Evolutionary conservation across 2,797 vertebrate species (phyloP), one percentile per base, ranked within the genome.

Genomic region (Lophotriccus pileatus): DNA sequence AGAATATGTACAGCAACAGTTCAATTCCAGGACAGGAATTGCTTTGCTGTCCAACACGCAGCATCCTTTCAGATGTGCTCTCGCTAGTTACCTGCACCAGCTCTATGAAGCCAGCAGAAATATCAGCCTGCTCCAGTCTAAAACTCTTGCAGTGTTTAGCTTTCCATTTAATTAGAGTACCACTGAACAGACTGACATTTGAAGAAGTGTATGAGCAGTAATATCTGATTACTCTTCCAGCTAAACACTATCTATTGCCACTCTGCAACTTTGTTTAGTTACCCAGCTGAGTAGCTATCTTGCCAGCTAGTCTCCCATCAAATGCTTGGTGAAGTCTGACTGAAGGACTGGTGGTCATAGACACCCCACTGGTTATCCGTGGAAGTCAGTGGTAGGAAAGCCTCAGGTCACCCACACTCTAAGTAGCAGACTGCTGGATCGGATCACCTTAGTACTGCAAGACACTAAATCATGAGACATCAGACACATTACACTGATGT

Each of bases 41-140:
- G 17, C 24, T 32, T 88, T 89, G 12, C 16, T 83, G 21, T 64
- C 43, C 46, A 6, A 1, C 2, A 0, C 1, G 1, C 20, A 72
- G 9, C 32, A 50, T 28, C 46, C 36, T 62, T 91, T 84, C 53
- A 55, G 25, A 34, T 14, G 23, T 47, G 14, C 13, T 34, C 34
- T 76, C 12, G 1, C 7, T 32, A 23, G 28, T 27, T 47, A 36
- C 43, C 46, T 78, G 12, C 25, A 43, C 10, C 47, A 74, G 34
- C 17, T 7, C 52, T 24, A 5, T 0, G 3, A 85, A 74, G 70
- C 4, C 25, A 41, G 18, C 19, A 84, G 79, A 74, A 70, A 37
- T 58, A 85, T 4, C n/a, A 24, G 12, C 17, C 27, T 81, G 7
- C 17, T 70, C 21, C 39, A 50, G 32, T 15, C 16, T 73, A 52